Base-by-base conservation (phyloP, 2,888 invertebrate species). In the Pantelozetes paolii region DNA sequence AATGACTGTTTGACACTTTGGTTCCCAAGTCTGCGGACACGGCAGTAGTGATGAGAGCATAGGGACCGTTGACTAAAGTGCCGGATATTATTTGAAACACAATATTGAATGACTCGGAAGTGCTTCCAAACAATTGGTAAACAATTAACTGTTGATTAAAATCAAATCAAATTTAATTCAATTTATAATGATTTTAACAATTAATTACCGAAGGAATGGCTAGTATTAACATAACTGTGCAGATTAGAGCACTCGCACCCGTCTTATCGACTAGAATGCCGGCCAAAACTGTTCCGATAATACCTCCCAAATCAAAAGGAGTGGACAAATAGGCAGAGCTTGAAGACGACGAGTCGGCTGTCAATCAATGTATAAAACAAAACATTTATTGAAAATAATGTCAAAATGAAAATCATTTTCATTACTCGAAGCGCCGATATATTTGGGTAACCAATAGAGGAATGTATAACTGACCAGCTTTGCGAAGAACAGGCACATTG, bases 401-500 rank as follows among this genome's bases (percentile, higher is more conserved):
- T 32, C 48, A 71, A 74, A 20, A 62, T 32, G 67, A 71, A 74
- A 20, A 62, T 67, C 9, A 3, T 20, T 13, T 42, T 74, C 80
- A 90, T 89, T 82, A 94, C 94, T 90, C 62, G 91, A 89, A 70
- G 87, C 86, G 76, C 89, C 88, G 75, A 97, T 93, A 80, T 95
- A 97, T 5, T 89, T 83, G 28, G 97, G 97, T 80, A 98, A 85
- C 97, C 97, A 98, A 82, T 92, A 97, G 69, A 97, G 87, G 84
- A 97, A 97, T 75, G 96, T 97, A 81, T 98, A 97, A 82, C 93
- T 93, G 80, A 97, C 96, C 54, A 97, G 86, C 83, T 98, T 98
- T 18, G 95, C 92, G 83, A 97, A 97, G 84, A 97, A 97, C 54
- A 97, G 86, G 59, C 92, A 92, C 57, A 96, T 82, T 0, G 96